Percentiles rank a stretch among this genome's conserved stretches.
These are phyloP conservation scores for Hetaerina americana DNA, from an alignment of 1,140 invertebrate genomes.

Conservation along the genomic window DNA sequence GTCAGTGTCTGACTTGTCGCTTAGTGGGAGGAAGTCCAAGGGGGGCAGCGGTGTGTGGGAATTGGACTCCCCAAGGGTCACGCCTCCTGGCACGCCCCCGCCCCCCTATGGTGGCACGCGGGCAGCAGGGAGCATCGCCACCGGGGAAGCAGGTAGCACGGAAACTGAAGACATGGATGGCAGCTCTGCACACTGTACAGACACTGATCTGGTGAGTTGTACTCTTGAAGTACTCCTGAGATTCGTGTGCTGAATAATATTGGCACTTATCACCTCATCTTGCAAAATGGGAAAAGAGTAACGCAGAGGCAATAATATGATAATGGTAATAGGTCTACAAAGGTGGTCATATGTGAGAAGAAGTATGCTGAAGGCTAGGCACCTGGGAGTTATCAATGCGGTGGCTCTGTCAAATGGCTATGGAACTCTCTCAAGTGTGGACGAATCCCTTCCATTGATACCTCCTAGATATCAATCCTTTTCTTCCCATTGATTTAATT, in stretches of 20 bases:
- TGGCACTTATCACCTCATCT: too few species aligned
- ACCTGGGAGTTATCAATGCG: too few species aligned
- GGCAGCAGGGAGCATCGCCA: background rate
- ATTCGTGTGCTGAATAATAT: too few species aligned
- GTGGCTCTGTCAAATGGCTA: too few species aligned
- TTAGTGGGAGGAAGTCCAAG: slow-evolving; percentile 25
- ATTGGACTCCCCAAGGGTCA: slow-evolving; percentile 34
- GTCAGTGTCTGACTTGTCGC: slow-evolving; percentile 42
- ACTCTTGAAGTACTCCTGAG: too few species aligned
- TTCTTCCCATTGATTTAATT: background rate
- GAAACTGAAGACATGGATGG: background rate
- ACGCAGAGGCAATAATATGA: too few species aligned
- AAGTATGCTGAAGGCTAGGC: too few species aligned
- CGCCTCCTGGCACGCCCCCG: slow-evolving; percentile 73
- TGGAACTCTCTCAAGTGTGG: background rate
- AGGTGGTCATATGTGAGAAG: too few species aligned
- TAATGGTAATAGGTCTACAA: too few species aligned
- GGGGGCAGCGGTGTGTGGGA: slow-evolving; percentile 29
- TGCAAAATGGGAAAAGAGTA: too few species aligned
- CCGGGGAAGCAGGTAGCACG: background rate
- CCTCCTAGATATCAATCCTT: too few species aligned
- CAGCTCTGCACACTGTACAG: background rate
- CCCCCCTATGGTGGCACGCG: slow-evolving; percentile 52
- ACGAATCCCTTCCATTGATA: background rate
- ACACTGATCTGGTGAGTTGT: too few species aligned